Conservation (phyloP, 2,797 vertebrate species). For the Protosalanx chinensis region DNA sequence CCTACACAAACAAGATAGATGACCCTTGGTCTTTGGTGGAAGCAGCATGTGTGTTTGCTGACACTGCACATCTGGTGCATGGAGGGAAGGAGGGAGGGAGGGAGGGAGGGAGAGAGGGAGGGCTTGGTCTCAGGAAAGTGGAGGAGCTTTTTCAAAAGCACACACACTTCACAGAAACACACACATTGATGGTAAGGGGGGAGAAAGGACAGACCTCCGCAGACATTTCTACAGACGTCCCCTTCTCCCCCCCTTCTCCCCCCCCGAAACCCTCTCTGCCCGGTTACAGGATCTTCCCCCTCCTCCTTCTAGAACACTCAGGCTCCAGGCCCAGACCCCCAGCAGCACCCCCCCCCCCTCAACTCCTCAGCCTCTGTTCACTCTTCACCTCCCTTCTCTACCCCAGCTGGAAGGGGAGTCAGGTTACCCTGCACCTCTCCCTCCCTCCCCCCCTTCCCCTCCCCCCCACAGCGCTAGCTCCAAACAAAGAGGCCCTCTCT, state of each 20-base stretch:
- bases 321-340: not conserved
- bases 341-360: not conserved
- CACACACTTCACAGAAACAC: constrained; percentile 1
- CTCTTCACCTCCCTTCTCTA: constrained; percentile 28
- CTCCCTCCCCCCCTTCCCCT: constrained; percentile 29
- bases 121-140: constrained; percentile 45
- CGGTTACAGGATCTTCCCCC: not conserved
- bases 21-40: constrained; percentile 26
- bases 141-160: constrained; percentile 4
- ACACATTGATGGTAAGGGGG: not conserved
- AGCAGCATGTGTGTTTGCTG: constrained; percentile 21
- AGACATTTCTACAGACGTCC: constrained; percentile 39
- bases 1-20: not conserved
- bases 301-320: not conserved
- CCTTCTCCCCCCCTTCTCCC: constrained; percentile 22
- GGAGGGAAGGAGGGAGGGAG: too few relatives aligned
- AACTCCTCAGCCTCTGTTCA: constrained; percentile 26
- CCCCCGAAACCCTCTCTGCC: not conserved
- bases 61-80: constrained; percentile 60
- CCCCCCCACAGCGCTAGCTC: constrained; percentile 14
- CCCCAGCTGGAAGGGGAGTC: constrained; percentile 55
- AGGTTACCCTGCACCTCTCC: constrained; percentile 50
- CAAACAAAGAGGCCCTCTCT: constrained; percentile 59
- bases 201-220: constrained; percentile 39
- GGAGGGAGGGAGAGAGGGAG: constrained; percentile 23